Evolutionary conservation across 2,888 invertebrate species (phyloP).

Genomic region (Pyrgus malvae): DNA sequence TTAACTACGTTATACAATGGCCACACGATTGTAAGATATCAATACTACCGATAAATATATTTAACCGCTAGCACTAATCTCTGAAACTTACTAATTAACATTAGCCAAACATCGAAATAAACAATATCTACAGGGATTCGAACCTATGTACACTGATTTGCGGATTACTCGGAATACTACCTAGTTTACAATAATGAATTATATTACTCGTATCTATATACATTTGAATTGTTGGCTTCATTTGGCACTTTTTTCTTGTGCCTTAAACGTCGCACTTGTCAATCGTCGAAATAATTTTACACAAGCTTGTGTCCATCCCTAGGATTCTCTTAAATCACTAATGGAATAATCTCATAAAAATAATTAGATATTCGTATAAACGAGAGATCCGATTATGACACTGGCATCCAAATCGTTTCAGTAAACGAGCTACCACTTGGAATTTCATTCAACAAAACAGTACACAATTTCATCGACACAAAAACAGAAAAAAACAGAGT

Average conservation of each 20-base stretch:
- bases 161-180: slow-evolving; percentile 20
- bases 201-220: slow-evolving; percentile 46
- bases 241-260: slow-evolving; percentile 48
- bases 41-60: slow-evolving; percentile 38
- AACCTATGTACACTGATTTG: slow-evolving; percentile 37
- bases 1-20: slow-evolving; percentile 62
- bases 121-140: slow-evolving; percentile 53
- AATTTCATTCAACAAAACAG: slow-evolving; percentile 7
- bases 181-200: slow-evolving; percentile 40
- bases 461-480: slow-evolving; percentile 14
- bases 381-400: slow-evolving; percentile 70
- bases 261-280: slow-evolving; percentile 3
- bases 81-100: slow-evolving; percentile 42
- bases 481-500: slow-evolving; percentile 1
- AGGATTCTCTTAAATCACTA: slow-evolving; percentile 67
- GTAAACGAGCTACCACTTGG: slow-evolving; percentile 11
- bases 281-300: slow-evolving; percentile 19
- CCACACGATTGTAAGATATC: slow-evolving; percentile 63
- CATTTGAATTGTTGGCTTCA: slow-evolving; percentile 48
- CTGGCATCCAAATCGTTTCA: slow-evolving; percentile 40
- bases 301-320: slow-evolving; percentile 34
- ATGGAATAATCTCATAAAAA: slow-evolving; percentile 79
- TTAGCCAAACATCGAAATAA: slow-evolving; percentile 41
- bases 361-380: slow-evolving; percentile 50
- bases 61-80: slow-evolving; percentile 45